Evolutionary conservation across 2,888 invertebrate genomes (phyloP), one percentile per base, ranked within the genome.

Genomic region (Arge pagana): DNA sequence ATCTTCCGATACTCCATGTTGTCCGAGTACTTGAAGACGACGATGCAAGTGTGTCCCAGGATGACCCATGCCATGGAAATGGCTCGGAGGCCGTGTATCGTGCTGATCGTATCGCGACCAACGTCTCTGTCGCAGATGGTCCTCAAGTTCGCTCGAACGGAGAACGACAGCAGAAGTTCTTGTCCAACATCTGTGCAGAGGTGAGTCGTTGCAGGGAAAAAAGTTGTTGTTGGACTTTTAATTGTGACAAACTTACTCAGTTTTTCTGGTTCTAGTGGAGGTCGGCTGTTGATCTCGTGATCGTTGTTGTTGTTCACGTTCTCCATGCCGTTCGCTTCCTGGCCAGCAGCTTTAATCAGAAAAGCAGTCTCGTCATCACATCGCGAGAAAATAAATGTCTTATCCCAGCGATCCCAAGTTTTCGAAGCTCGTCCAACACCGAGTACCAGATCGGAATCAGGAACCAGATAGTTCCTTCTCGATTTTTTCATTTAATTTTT

Each of bases 11-110:
- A 76, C 19, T 76, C 76, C 70, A 73, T 76, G 53, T 93, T 92
- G 74, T 91, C 92, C 36, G 90, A 87, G 70, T 90, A 91, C 80
- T 91, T 90, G 74, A 90, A 91, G 3, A 87, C 85, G 3, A 90
- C 84, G 63, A 91, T 89, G 60, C 78, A 78, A 1, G 77, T 77
- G 53, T 78, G 78, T 0, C 78, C 78, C 1, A 78, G 68, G 31
- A 78, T 77, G 3, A 78, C 77, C 78, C 78, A 78, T 1, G 70
- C 74, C 77, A 78, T 77, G 7, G 77, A 77, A 53, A 78, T 72
- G 24, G 73, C 76, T 11, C 77, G 61, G 0, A 78, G 66, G 7
- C 78, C 78, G 43, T 78, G 78, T 16, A 78, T 63, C 3, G 77
- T 76, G 54, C 77, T 77, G 43, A 78, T 74, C 0, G 77, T 77